These are phyloP conservation scores for Bombus confusus DNA, from an alignment of 1,140 invertebrate species.

Conservation along the genomic window DNA sequence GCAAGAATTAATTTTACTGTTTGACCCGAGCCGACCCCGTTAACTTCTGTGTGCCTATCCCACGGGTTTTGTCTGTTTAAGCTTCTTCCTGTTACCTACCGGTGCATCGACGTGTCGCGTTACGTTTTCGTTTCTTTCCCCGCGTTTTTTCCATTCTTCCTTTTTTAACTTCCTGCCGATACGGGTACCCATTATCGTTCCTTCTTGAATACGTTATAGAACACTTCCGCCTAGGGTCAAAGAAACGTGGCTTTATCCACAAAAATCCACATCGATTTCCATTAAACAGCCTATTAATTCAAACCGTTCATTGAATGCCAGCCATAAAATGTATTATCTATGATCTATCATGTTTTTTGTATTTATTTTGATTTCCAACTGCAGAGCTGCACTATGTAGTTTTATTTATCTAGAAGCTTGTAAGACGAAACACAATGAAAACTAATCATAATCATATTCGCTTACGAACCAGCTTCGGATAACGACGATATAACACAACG, in stretches of 20 bases:
- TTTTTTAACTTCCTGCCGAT: conserved; percentile 35
- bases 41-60: conserved; percentile 72
- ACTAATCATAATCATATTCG: too few species aligned
- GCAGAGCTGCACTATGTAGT: background rate
- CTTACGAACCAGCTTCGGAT: background rate
- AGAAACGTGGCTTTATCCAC: conserved; percentile 5
- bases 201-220: conserved; percentile 46
- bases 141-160: background rate
- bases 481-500: background rate
- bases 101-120: conserved; percentile 49
- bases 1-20: conserved; percentile 68
- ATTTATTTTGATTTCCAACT: background rate
- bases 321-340: background rate
- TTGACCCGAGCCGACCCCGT: conserved; percentile 52
- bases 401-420: background rate
- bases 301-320: background rate
- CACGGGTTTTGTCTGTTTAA: conserved; percentile 64
- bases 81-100: conserved; percentile 60
- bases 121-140: conserved; percentile 47
- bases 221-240: conserved; percentile 35
- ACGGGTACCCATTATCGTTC: conserved; percentile 58
- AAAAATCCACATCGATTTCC: conserved; percentile 38
- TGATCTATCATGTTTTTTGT: background rate
- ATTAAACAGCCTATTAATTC: background rate
- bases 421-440: too few species aligned